Evolutionary conservation across 2,888 invertebrate genomes (phyloP), one percentile per base, ranked within the genome.

Genomic region (Resseliella maxima): DNA sequence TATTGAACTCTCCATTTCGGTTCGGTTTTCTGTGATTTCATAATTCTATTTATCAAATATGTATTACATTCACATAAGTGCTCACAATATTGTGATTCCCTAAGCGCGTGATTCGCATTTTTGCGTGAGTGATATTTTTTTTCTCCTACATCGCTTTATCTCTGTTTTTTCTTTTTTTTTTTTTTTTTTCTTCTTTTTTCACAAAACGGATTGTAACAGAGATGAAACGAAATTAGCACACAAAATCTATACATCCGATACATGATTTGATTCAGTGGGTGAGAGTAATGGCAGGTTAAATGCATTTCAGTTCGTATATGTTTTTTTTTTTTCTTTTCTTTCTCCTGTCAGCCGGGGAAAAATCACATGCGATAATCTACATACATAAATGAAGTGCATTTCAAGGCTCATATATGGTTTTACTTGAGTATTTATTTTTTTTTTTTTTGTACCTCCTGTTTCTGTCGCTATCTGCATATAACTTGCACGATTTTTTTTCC

Each of bases 11-110:
- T 72, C 24, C 59, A 59, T 27, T 59, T 59, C 59, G 6, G n/a
- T 18, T 24, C 59, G n/a, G 59, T 72, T 72, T 27, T 31, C 72
- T 72, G 12, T 72, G 72, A 72, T 72, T 72, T 72, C 72, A 72
- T 72, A 72, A 72, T 72, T 72, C 72, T 72, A 72, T 72, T 72
- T 72, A 72, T 72, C 72, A 72, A 72, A 72, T 72, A 72, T 72
- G 72, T 35, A 72, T 72, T 72, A 72, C 31, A 35, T 31, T 72
- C 31, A 72, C 27, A 72, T 31, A 72, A 72, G 31, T 35, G n/a
- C 72, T 12, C 15, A 18, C 12, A 72, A 72, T 35, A 72, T 72
- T 72, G 1, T 27, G 72, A 72, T 72, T 72, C 72, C 72, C 72
- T 31, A 2, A 35, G 59, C 24, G 35, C 72, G 10, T 18, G 15